phyloP scores from a whole-genome alignment of 2,888 invertebrate species.

The Bhutanitis thaidina region DNA sequence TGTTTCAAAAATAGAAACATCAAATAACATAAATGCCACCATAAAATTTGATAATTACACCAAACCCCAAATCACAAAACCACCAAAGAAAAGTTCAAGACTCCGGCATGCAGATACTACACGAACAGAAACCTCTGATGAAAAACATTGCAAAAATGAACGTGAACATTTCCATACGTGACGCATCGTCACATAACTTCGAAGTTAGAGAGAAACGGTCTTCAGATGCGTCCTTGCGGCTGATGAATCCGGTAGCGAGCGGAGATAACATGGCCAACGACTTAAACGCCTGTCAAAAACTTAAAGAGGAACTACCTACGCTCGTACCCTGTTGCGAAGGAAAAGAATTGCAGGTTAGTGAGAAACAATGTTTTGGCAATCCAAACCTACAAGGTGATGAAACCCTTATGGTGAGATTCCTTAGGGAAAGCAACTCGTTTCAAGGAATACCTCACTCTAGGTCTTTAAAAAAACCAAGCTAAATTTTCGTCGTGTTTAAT shows the following conservation, averaged over 20 bases:
- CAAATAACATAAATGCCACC: neutral
- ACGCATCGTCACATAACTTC: constrained; percentile 43
- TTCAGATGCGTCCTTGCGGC: constrained; percentile 51
- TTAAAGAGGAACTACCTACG: constrained; percentile 60
- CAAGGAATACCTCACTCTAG: too few relatives aligned
- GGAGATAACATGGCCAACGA: constrained; percentile 64
- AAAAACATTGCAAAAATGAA: constrained; percentile 41
- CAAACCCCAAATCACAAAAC: constrained; percentile 11
- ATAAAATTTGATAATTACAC: neutral
- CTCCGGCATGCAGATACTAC: constrained; percentile 57
- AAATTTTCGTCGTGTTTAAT: too few relatives aligned
- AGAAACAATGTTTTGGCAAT: neutral
- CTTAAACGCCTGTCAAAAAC: constrained; percentile 53
- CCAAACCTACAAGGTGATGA: too few relatives aligned
- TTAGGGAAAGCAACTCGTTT: too few relatives aligned
- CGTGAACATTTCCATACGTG: constrained; percentile 36
- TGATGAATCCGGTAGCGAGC: constrained; percentile 71
- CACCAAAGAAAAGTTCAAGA: constrained; percentile 21
- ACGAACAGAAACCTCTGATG: constrained; percentile 46
- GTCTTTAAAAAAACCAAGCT: too few relatives aligned
- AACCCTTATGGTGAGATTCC: too few relatives aligned
- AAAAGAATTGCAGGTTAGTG: constrained; percentile 54
- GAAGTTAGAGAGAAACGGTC: constrained; percentile 62
- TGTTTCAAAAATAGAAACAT: constrained; percentile 17
- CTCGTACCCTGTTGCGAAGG: constrained; percentile 72